Percentiles rank a stretch among this genome's conserved stretches.
These are phyloP conservation scores for Drosophila neutralis DNA, from an alignment of 2,888 invertebrate species.

Conservation along the genomic window DNA sequence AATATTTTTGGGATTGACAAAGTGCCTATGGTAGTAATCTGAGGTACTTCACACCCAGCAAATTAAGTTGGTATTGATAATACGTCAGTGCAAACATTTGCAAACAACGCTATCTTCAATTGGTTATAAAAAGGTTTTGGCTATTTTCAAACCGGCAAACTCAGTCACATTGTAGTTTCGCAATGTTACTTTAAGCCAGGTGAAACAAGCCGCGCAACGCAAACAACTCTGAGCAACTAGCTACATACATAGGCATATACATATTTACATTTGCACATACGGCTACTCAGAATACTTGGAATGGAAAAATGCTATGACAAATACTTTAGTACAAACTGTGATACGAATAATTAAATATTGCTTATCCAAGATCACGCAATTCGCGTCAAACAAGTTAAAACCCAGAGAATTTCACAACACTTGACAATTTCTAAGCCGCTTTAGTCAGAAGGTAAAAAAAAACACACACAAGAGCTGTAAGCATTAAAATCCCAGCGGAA, in stretches of 20 bases:
- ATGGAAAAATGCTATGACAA: slow-evolving; percentile 41
- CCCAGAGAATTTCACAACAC: slow-evolving; percentile 37
- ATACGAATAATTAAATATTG: slow-evolving; percentile 12
- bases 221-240: neutral
- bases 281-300: neutral
- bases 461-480: neutral
- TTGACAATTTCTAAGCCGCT: neutral
- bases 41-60: neutral
- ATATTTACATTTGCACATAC: neutral
- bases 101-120: neutral
- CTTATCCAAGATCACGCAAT: slow-evolving; percentile 30
- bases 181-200: slow-evolving; percentile 37
- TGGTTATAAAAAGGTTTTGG: neutral
- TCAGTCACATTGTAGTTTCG: slow-evolving; percentile 27
- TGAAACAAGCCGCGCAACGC: slow-evolving; percentile 13
- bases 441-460: too few relatives aligned
- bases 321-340: slow-evolving; percentile 1
- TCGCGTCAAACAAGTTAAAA: slow-evolving; percentile 16
- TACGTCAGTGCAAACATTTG: neutral
- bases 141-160: slow-evolving; percentile 6
- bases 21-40: neutral
- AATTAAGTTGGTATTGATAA: neutral
- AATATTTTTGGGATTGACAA: neutral
- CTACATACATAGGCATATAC: neutral
- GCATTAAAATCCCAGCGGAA: slow-evolving; percentile 20